Evolutionary conservation across 2,113 vertebrate genomes (phyloP).

Genomic region (Hemiprocne comata): DNA sequence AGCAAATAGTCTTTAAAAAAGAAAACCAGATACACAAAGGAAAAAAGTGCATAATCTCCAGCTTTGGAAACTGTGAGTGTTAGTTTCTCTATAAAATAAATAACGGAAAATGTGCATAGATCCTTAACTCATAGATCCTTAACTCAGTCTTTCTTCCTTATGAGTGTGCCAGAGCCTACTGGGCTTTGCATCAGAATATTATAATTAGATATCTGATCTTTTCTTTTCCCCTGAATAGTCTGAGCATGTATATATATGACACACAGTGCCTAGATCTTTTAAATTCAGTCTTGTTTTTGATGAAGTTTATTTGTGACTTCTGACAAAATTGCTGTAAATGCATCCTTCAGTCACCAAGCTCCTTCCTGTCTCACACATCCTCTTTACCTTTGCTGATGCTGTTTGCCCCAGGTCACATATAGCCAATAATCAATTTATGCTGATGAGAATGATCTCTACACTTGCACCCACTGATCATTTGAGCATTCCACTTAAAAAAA

Average conservation of each 20-base stretch:
- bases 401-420: background rate
- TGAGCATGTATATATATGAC: constrained; percentile 1
- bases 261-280: constrained; percentile 22
- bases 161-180: constrained; percentile 34
- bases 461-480: background rate
- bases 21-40: background rate
- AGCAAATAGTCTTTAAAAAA: constrained; percentile 22
- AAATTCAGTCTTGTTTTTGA: background rate
- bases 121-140: constrained; percentile 12
- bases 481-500: background rate
- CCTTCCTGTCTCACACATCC: background rate
- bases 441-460: background rate
- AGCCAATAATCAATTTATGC: background rate
- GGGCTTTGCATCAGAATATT: constrained; percentile 54
- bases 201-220: constrained; percentile 60
- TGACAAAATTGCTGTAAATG: constrained; percentile 1
- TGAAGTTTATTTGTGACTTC: constrained; percentile 47
- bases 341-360: constrained; percentile 14
- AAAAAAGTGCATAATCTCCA: constrained; percentile 17
- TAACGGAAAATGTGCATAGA: constrained; percentile 71
- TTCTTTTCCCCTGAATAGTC: constrained; percentile 27
- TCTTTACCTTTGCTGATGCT: background rate
- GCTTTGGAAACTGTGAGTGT: constrained; percentile 69
- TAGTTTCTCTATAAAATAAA: constrained; percentile 70
- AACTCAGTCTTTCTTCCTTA: constrained; percentile 5